Evolutionary conservation across 2,888 invertebrate genomes (phyloP).

Genomic region (Polietes domitor): DNA sequence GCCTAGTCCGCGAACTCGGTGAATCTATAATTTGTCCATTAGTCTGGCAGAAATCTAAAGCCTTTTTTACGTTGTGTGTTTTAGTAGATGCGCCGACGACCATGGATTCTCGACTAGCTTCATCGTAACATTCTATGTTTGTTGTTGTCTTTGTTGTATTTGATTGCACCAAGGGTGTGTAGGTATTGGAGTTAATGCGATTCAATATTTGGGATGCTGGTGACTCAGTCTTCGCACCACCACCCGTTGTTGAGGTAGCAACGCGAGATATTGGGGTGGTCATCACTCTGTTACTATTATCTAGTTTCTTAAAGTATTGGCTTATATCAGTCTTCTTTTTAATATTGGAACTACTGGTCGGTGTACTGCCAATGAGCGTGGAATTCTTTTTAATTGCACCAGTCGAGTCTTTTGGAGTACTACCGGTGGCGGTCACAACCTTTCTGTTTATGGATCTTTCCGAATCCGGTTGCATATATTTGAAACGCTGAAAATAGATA

Average conservation of each 20-base stretch:
- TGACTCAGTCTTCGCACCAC: slow-evolving; percentile 68
- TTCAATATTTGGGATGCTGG: slow-evolving; percentile 75
- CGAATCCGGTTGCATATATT: slow-evolving; percentile 78
- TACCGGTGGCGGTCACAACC: slow-evolving; percentile 69
- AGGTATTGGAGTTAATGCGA: slow-evolving; percentile 73
- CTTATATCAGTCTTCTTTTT: slow-evolving; percentile 77
- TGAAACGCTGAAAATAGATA: slow-evolving; percentile 75
- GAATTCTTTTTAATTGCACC: slow-evolving; percentile 67
- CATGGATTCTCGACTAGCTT: slow-evolving; percentile 5
- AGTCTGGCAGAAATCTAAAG: slow-evolving; percentile 36
- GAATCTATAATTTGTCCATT: neutral
- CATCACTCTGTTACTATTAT: slow-evolving; percentile 51
- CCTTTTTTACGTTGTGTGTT: slow-evolving; percentile 8
- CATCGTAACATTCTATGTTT: slow-evolving; percentile 4
- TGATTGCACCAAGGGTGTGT: slow-evolving; percentile 64
- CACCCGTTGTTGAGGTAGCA: slow-evolving; percentile 17
- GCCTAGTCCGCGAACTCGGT: slow-evolving; percentile 12
- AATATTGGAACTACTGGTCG: slow-evolving; percentile 62
- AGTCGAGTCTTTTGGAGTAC: slow-evolving; percentile 64
- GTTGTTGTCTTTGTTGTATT: slow-evolving; percentile 17
- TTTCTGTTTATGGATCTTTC: slow-evolving; percentile 74
- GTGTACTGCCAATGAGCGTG: slow-evolving; percentile 58
- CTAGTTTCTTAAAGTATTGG: slow-evolving; percentile 73
- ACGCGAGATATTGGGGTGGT: slow-evolving; percentile 33
- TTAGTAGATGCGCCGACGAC: neutral